Conservation (phyloP, 2,113 vertebrate species). For the Eptatretus burgeri region DNA sequence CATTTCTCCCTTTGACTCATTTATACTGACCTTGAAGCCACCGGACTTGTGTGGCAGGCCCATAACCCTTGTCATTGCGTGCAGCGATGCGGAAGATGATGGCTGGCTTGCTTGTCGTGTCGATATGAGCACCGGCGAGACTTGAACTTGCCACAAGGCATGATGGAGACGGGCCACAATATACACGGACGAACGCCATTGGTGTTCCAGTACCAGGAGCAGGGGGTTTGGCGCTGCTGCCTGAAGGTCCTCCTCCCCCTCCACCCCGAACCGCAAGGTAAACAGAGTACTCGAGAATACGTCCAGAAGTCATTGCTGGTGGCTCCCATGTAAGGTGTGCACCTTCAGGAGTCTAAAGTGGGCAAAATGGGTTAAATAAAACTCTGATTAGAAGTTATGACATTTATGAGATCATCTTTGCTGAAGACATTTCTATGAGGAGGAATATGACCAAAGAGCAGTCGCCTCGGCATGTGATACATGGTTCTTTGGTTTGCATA, state of each 20-base stretch:
- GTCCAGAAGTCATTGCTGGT: constrained; percentile 54
- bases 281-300: constrained; percentile 79
- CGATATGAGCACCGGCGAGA: constrained; percentile 58
- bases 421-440: too few relatives aligned
- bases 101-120: constrained; percentile 54
- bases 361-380: not conserved
- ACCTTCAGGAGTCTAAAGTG: constrained; percentile 34
- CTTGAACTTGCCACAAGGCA: constrained; percentile 43
- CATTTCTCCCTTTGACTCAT: not conserved
- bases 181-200: constrained; percentile 70
- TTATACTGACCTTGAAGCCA: constrained; percentile 60
- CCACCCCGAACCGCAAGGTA: constrained; percentile 40
- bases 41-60: constrained; percentile 78
- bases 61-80: constrained; percentile 84
- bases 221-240: constrained; percentile 25
- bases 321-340: constrained; percentile 89
- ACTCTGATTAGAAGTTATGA: too few relatives aligned
- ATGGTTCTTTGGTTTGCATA: too few relatives aligned
- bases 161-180: constrained; percentile 59
- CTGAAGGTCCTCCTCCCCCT: too few relatives aligned
- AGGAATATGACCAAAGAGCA: too few relatives aligned
- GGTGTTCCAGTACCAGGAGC: constrained; percentile 27
- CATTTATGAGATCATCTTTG: too few relatives aligned
- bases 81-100: constrained; percentile 84
- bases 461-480: too few relatives aligned